Percentiles rank a stretch among this genome's conserved stretches.
Evolutionary conservation across 2,888 invertebrate genomes (phyloP).

Genomic region (Meiosimyza decipiens): DNA sequence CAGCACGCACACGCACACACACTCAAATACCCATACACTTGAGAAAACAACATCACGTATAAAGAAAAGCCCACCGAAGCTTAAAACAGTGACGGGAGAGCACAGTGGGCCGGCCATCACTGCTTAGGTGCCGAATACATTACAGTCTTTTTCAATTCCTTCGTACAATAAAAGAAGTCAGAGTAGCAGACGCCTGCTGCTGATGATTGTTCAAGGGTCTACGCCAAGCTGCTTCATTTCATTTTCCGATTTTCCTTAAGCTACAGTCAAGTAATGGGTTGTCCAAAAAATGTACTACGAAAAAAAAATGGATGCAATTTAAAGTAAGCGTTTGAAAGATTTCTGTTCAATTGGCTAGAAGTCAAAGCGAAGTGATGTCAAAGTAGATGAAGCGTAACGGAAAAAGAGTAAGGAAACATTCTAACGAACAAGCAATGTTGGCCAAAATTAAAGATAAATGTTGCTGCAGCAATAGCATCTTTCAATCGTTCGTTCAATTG

Average conservation of each 20-base stretch:
- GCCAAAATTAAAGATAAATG: not conserved
- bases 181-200: no score
- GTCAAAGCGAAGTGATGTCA: conserved; percentile 2
- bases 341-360: not conserved
- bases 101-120: not conserved
- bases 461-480: no score
- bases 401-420: not conserved
- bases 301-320: conserved; percentile 31
- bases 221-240: no score
- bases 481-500: no score
- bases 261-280: no score
- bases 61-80: conserved; percentile 5
- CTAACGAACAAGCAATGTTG: not conserved
- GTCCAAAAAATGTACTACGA: not conserved
- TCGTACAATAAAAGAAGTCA: no score
- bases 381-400: not conserved
- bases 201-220: no score
- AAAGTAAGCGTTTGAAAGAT: conserved; percentile 26
- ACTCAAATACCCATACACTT: conserved; percentile 9
- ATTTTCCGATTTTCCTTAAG: no score
- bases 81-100: not conserved
- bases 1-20: not conserved
- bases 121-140: conserved; percentile 4
- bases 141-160: not conserved
- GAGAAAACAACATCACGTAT: not conserved